These are phyloP conservation scores for Montipora sp. DNA, from an alignment of 64 coral and sea anemone genomes.

Conservation along the genomic window DNA sequence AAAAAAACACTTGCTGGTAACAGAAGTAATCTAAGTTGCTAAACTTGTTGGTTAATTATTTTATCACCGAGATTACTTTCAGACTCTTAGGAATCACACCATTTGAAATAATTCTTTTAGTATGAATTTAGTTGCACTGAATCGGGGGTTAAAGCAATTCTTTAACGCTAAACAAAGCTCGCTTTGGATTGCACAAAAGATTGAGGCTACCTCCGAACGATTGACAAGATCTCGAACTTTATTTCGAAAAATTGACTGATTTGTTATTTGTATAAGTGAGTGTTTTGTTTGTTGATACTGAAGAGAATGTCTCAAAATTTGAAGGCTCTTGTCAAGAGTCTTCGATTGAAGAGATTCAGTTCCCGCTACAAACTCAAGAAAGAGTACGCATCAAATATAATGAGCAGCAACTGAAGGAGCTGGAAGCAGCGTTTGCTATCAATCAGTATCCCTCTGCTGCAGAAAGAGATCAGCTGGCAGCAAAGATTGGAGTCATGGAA, in stretches of 20 bases:
- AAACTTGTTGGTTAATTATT: no score
- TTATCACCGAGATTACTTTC: no score
- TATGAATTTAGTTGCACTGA: background rate
- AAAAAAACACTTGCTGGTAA: no score
- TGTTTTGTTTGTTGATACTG: background rate
- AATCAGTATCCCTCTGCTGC: constrained; percentile 1
- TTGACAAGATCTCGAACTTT: no score
- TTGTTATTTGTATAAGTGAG: background rate
- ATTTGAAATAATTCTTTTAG: background rate
- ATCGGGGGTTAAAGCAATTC: no score
- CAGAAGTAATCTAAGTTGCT: no score
- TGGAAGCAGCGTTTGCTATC: background rate
- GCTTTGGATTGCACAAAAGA: no score
- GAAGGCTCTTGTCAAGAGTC: background rate
- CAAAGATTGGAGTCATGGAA: constrained; percentile 19
- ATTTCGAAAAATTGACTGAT: no score
- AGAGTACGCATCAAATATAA: background rate
- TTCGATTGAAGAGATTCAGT: background rate
- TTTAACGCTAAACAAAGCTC: no score
- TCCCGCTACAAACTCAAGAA: background rate
- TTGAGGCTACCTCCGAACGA: no score
- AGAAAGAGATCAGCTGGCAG: constrained; percentile 12
- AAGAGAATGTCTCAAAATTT: background rate
- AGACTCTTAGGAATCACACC: background rate
- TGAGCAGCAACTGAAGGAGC: background rate